These are phyloP conservation scores for Zaprionus inermis DNA, from an alignment of 1,140 invertebrate genomes.

Conservation along the genomic window DNA sequence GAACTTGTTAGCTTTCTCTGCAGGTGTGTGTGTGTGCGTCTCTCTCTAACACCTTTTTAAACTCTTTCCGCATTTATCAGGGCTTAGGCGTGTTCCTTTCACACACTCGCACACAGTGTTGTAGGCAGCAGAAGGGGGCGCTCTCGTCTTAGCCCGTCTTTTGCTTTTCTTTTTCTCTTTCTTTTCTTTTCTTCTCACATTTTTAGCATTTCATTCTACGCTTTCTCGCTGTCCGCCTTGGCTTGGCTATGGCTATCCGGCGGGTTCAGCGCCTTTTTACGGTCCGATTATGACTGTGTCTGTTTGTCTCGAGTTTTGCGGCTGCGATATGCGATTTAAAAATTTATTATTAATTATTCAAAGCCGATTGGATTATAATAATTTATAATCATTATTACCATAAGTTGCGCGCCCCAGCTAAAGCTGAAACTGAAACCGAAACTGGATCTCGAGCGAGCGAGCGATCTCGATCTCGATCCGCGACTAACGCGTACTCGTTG, in stretches of 20 bases:
- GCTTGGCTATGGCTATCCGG: too few relatives aligned
- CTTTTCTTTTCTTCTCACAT: conserved; percentile 31
- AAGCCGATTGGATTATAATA: conserved; percentile 85
- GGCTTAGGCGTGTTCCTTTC: conserved; percentile 64
- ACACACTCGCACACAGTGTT: conserved; percentile 10
- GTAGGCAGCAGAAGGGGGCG: background rate
- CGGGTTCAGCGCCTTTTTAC: conserved; percentile 65
- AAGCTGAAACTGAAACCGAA: conserved; percentile 33
- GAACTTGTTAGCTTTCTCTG: conserved; percentile 56
- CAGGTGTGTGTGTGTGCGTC: conserved; percentile 23
- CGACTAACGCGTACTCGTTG: background rate
- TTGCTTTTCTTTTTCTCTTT: conserved; percentile 56
- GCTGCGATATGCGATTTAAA: conserved; percentile 61
- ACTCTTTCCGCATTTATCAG: conserved; percentile 69
- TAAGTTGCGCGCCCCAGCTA: conserved; percentile 58
- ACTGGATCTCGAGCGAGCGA: conserved; percentile 20
- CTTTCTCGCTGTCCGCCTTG: conserved; percentile 51
- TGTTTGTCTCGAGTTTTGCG: conserved; percentile 25
- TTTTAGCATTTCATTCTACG: conserved; percentile 76
- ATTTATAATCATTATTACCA: conserved; percentile 84
- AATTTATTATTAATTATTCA: conserved; percentile 85
- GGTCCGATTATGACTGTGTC: conserved; percentile 55
- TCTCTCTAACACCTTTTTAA: conserved; percentile 54
- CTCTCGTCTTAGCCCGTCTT: conserved; percentile 35
- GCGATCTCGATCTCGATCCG: conserved; percentile 15